Percentiles rank a stretch among this genome's conserved stretches.
phyloP scores from a whole-genome alignment of 2,113 vertebrate genomes.

The Desmodus rotundus region DNA sequence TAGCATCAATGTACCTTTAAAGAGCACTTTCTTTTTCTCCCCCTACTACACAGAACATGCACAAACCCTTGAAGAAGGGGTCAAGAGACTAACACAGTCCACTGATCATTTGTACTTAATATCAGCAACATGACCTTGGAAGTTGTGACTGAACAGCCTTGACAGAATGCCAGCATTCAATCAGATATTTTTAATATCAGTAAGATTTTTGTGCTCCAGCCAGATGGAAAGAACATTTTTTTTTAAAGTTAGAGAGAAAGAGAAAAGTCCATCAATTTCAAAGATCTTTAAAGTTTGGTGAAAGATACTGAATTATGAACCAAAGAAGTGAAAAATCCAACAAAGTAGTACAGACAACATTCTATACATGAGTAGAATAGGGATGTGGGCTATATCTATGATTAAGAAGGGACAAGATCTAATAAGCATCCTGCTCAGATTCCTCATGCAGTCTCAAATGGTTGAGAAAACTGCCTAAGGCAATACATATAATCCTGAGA shows the following conservation, averaged over 20 bases:
- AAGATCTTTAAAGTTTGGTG: neutral
- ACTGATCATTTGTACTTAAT: neutral
- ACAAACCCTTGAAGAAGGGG: neutral
- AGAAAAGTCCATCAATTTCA: neutral
- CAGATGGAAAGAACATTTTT: neutral
- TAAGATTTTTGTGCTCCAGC: slow-evolving; percentile 5
- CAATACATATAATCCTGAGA: neutral
- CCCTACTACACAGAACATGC: neutral
- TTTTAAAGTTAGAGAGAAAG: neutral
- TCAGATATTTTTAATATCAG: slow-evolving; percentile 16
- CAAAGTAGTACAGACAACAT: neutral
- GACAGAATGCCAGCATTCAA: slow-evolving; percentile 22
- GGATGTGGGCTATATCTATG: neutral
- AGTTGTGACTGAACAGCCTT: neutral
- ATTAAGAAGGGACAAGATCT: neutral
- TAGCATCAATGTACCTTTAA: neutral
- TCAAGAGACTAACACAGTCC: neutral
- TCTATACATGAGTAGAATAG: neutral
- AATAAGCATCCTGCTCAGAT: neutral
- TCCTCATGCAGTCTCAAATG: neutral
- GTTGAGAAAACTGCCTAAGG: neutral
- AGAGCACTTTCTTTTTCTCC: neutral
- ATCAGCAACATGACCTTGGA: neutral
- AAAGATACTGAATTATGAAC: neutral
- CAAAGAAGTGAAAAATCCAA: slow-evolving; percentile 28